phyloP scores from a whole-genome alignment of 2,888 invertebrate species.

The Drosophila sordidapex region DNA sequence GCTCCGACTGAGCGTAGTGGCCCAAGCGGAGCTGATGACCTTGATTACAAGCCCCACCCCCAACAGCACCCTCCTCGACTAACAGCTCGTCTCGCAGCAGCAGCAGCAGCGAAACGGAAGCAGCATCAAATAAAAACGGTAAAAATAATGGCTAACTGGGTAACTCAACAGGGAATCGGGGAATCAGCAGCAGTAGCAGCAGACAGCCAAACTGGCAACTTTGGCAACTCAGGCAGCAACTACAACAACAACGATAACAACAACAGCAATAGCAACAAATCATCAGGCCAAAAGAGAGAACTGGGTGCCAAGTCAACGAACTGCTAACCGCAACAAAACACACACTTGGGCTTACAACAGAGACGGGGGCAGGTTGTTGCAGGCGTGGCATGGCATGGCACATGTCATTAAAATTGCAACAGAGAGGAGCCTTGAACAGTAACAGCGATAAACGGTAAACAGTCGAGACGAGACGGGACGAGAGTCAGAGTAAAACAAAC shows the following conservation, averaged over 20 bases:
- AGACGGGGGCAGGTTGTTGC: slow-evolving; percentile 11
- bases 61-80: not conserved
- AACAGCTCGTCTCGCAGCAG: slow-evolving; percentile 12
- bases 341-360: slow-evolving; percentile 17
- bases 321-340: slow-evolving; percentile 69
- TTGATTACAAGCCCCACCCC: slow-evolving; percentile 63
- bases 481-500: not conserved
- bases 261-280: slow-evolving; percentile 62
- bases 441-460: slow-evolving; percentile 39
- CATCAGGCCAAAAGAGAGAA: slow-evolving; percentile 51
- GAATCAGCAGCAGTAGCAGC: slow-evolving; percentile 41
- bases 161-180: slow-evolving; percentile 30
- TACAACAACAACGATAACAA: slow-evolving; percentile 40
- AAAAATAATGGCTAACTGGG: slow-evolving; percentile 61
- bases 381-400: slow-evolving; percentile 64
- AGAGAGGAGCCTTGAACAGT: slow-evolving; percentile 57
- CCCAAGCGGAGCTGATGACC: slow-evolving; percentile 72
- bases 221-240: slow-evolving; percentile 42
- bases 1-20: slow-evolving; percentile 59
- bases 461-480: slow-evolving; percentile 13
- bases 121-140: slow-evolving; percentile 72
- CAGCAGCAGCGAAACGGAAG: slow-evolving; percentile 42
- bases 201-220: slow-evolving; percentile 51
- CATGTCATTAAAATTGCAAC: slow-evolving; percentile 76
- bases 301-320: slow-evolving; percentile 77